Conservation (phyloP, 2,113 vertebrate genomes). For the Diadophis punctatus region DNA sequence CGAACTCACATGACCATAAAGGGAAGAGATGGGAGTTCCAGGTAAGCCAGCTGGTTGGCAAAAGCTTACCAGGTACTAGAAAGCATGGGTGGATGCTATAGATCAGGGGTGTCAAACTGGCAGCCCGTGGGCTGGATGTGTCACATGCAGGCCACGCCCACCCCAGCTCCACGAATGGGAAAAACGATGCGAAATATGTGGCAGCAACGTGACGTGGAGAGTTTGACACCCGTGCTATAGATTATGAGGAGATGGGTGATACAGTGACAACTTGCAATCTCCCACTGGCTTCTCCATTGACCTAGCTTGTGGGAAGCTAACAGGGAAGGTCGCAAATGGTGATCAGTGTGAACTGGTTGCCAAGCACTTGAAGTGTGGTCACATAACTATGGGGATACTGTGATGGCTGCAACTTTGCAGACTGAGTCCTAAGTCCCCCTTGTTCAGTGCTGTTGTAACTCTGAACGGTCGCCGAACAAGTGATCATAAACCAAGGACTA, state of each 20-base stretch:
- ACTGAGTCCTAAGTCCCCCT: background rate
- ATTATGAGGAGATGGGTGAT: background rate
- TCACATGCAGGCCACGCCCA: too few relatives aligned
- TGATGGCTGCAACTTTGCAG: background rate
- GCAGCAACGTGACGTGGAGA: too few relatives aligned
- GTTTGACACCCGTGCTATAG: too few relatives aligned
- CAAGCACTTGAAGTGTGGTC: background rate
- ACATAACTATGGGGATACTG: background rate
- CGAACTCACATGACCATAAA: background rate
- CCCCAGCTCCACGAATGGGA: too few relatives aligned
- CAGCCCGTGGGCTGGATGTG: too few relatives aligned
- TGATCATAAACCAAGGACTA: background rate
- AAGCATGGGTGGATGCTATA: background rate
- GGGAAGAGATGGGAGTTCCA: background rate
- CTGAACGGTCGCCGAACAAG: background rate
- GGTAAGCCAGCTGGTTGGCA: background rate
- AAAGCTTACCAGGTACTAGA: background rate
- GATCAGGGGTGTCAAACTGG: background rate
- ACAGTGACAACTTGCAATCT: background rate
- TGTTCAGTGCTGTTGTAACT: background rate
- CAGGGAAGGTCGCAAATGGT: background rate
- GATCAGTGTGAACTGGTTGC: background rate
- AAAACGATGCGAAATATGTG: too few relatives aligned
- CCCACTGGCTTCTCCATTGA: background rate
- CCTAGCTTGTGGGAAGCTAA: background rate